A percentile compares a stretch with the other conserved stretches of the same genome.
Conservation (phyloP, 2,797 vertebrate genomes). For the Bradypodion ventrale region DNA sequence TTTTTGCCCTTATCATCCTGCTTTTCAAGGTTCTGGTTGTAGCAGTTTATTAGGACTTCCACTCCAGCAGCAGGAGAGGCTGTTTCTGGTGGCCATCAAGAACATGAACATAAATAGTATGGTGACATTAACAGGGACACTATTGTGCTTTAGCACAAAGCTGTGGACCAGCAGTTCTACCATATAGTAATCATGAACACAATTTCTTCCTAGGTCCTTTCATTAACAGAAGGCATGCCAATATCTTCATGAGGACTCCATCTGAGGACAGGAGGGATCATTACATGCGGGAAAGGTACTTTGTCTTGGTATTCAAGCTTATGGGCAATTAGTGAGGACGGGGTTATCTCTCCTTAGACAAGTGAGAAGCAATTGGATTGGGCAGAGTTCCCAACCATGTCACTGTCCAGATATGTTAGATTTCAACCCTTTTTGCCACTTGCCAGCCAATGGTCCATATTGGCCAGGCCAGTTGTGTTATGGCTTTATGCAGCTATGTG, state of each 20-base stretch:
- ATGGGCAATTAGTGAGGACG: background rate
- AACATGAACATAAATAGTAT: accelerated
- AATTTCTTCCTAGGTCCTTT: conserved; percentile 73
- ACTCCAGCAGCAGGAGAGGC: background rate
- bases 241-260: conserved; percentile 72
- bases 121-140: background rate
- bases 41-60: background rate
- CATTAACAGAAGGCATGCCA: conserved; percentile 73
- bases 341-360: background rate
- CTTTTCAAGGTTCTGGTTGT: background rate
- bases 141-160: background rate
- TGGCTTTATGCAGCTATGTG: background rate
- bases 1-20: background rate
- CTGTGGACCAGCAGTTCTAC: background rate
- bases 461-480: background rate
- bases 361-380: background rate
- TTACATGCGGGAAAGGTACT: conserved; percentile 71
- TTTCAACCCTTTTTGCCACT: background rate
- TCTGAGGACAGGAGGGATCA: conserved; percentile 49
- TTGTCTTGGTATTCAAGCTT: background rate
- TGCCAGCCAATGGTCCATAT: background rate
- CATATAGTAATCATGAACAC: background rate
- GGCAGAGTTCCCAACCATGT: background rate
- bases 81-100: background rate
- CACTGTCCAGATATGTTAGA: background rate